phyloP scores from a whole-genome alignment of 2,113 vertebrate genomes.

The Aplodontia rufa region DNA sequence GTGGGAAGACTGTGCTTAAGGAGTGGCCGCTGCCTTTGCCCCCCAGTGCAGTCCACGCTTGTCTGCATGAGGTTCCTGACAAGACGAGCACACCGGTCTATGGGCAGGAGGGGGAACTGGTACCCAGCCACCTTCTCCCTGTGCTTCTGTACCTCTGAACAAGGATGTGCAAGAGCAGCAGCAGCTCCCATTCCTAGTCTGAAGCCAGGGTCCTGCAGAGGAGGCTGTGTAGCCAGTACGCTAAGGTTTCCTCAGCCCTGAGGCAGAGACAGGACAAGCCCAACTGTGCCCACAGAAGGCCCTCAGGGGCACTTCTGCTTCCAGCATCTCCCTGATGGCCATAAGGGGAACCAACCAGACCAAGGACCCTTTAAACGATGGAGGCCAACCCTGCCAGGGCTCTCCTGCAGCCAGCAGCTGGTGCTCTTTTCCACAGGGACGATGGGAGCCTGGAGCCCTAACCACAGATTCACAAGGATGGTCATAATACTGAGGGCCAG shows the following conservation, averaged over 20 bases:
- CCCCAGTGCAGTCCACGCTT: no score
- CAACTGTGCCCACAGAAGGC: background rate
- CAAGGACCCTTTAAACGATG: no score
- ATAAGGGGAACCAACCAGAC: fast-evolving
- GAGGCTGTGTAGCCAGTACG: background rate
- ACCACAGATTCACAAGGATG: background rate
- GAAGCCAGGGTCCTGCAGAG: background rate
- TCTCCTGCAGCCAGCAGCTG: background rate
- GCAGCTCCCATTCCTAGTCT: background rate
- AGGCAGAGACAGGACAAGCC: background rate
- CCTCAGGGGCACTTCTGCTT: background rate
- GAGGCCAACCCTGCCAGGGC: no score
- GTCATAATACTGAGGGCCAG: background rate
- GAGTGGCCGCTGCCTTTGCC: background rate
- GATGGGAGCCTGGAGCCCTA: background rate
- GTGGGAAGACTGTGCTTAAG: background rate
- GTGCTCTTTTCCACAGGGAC: background rate
- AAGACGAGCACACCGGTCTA: no score
- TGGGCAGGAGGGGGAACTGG: no score
- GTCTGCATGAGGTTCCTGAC: background rate
- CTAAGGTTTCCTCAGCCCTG: no score
- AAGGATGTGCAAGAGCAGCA: background rate
- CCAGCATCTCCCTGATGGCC: background rate
- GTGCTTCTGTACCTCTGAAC: background rate
- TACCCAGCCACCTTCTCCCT: no score